Percentiles rank a stretch among this genome's conserved stretches.
phyloP scores from a whole-genome alignment of 2,113 vertebrate species.

The Podiceps cristatus region DNA sequence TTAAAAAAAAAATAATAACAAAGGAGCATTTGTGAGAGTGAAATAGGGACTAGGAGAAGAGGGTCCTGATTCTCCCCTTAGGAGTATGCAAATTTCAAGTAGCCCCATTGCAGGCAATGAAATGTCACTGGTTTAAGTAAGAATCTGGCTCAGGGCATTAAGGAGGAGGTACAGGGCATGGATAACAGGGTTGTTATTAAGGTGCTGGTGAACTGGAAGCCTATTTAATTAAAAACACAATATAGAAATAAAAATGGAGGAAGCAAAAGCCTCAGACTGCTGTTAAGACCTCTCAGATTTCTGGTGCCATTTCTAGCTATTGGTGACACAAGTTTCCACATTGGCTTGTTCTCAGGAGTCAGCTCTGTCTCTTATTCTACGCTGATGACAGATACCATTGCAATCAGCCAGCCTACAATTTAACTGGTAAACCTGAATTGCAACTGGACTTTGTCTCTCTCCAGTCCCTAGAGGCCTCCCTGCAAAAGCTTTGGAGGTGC shows the following conservation, averaged over 20 bases:
- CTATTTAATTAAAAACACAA: background rate
- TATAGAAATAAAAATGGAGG: background rate
- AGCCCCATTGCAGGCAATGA: background rate
- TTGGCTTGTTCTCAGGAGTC: background rate
- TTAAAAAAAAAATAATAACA: conserved; percentile 62
- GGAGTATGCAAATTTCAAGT: background rate
- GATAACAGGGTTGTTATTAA: background rate
- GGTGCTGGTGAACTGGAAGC: background rate
- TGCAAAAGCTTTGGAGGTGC: background rate
- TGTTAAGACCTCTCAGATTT: background rate
- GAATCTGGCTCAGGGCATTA: background rate
- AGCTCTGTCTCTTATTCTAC: background rate
- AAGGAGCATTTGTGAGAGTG: conserved; percentile 1
- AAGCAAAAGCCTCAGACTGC: background rate
- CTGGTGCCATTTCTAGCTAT: background rate
- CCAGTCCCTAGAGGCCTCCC: background rate
- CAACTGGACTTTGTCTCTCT: background rate
- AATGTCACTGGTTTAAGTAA: background rate
- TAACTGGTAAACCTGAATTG: background rate
- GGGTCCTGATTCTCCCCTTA: background rate
- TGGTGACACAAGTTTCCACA: background rate
- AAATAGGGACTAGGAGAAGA: background rate
- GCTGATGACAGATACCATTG: background rate
- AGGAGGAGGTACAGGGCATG: background rate
- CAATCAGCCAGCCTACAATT: background rate